Evolutionary conservation across 2,888 invertebrate genomes (phyloP).

Genomic region (Lymantria dispar): DNA sequence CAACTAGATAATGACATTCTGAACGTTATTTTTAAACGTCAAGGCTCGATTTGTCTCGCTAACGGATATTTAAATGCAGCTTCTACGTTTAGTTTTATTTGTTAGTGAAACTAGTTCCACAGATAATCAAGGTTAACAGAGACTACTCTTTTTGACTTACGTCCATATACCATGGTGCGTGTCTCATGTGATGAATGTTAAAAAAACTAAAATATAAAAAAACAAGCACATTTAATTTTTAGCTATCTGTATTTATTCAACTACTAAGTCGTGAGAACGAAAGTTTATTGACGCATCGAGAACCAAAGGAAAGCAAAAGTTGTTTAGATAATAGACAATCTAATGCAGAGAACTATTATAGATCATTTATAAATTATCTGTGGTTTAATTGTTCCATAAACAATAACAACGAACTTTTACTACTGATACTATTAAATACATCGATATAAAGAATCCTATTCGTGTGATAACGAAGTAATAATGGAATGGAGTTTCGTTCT

Average conservation of each 20-base stretch:
- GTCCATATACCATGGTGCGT: not conserved
- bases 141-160: not conserved
- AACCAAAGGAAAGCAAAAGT: slow-evolving; percentile 6
- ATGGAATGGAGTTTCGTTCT: too few species aligned
- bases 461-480: too few species aligned
- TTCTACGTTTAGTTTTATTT: slow-evolving; percentile 1
- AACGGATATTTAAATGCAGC: slow-evolving; percentile 3
- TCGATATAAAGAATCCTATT: too few species aligned
- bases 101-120: not conserved
- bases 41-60: not conserved
- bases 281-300: not conserved
- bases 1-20: slow-evolving; percentile 9
- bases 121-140: slow-evolving; percentile 1
- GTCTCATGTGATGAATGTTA: too few species aligned
- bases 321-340: not conserved
- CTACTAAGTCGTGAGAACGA: not conserved
- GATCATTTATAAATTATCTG: too few species aligned
- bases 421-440: too few species aligned
- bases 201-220: too few species aligned
- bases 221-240: too few species aligned
- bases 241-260: not conserved
- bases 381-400: too few species aligned
- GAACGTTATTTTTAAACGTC: not conserved
- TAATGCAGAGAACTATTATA: too few species aligned
- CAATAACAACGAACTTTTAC: too few species aligned